phyloP scores from a whole-genome alignment of 2,797 vertebrate genomes.

The Clarias platycephalus region DNA sequence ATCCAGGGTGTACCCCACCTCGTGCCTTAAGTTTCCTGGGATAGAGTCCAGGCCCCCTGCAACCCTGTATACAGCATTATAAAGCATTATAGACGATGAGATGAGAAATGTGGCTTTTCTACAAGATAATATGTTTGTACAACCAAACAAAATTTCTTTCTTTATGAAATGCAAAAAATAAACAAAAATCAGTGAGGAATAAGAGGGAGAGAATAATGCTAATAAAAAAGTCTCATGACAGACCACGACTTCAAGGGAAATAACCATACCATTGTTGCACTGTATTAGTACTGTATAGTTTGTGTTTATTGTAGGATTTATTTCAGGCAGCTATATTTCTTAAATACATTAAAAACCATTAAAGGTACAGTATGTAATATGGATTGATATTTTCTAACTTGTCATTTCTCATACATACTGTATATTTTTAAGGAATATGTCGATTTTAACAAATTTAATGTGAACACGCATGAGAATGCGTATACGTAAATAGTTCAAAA shows the following conservation, averaged over 20 bases:
- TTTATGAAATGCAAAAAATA: not conserved
- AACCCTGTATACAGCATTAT: not conserved
- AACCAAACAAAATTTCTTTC: not conserved
- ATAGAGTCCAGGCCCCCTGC: no score
- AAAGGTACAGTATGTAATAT: no score
- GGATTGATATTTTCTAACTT: no score
- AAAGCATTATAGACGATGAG: not conserved
- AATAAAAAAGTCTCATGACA: not conserved
- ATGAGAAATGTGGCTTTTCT: not conserved
- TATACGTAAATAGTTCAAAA: no score
- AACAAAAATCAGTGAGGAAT: not conserved
- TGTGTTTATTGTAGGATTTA: not conserved
- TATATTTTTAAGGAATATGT: no score
- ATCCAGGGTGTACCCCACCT: no score
- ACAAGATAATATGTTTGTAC: not conserved
- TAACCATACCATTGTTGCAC: not conserved
- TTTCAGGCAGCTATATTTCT: no score
- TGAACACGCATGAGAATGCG: no score
- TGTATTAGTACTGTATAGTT: not conserved
- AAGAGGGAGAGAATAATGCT: not conserved
- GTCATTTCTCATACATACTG: no score
- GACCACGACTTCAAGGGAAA: not conserved
- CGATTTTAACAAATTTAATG: no score
- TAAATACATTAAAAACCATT: no score
- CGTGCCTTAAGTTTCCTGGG: no score